Evolutionary conservation across 1,140 invertebrate species (phyloP), one percentile per base, ranked within the genome.

Genomic region (Dinothrombium tinctorium): DNA sequence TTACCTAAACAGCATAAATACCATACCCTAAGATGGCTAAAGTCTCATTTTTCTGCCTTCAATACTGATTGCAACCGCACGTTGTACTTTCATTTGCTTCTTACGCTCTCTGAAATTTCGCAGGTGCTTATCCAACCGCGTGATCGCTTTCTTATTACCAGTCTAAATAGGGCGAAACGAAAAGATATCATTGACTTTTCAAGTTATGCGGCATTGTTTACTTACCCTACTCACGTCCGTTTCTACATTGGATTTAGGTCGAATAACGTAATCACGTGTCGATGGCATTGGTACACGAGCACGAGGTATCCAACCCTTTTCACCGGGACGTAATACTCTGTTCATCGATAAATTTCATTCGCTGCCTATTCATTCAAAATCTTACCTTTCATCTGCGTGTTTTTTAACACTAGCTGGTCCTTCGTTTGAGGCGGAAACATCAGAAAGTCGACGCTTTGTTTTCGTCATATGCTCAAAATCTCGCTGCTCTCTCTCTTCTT

Each of bases 201-300:
- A 29, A 20, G 12, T 23, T 40, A 33, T 36, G 2, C 17, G 5
- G 2, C n/a, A n/a, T 36, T 37, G 33, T 42, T 25, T 22, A 37
- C 33, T 43, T 38, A 47, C 40, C 48, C 71, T 65, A 48, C 69
- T 73, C 24, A 86, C 76, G 58, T 87, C 81, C 11, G 71, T 67
- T 49, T 92, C 84, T 44, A 72, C 69, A 43, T 74, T 78, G 69
- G 79, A 89, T 56, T 84, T 81, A 1, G 92, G 92, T 43, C 92
- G 62, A 39, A 86, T 71, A 21, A 96, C 76, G 57, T 98, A 98
- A 59, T 96, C 90, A 64, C 89, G 94, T 54, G 75, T 86, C 29
- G 87, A 95, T 33, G 87, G 87, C 53, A 72, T 61, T 14, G 92
- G 92, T 36, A 99, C 90, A 48, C 92, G 66, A 12, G 92, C 92